Evolutionary conservation across 2,797 vertebrate species (phyloP).

Genomic region (Molossus molossus): DNA sequence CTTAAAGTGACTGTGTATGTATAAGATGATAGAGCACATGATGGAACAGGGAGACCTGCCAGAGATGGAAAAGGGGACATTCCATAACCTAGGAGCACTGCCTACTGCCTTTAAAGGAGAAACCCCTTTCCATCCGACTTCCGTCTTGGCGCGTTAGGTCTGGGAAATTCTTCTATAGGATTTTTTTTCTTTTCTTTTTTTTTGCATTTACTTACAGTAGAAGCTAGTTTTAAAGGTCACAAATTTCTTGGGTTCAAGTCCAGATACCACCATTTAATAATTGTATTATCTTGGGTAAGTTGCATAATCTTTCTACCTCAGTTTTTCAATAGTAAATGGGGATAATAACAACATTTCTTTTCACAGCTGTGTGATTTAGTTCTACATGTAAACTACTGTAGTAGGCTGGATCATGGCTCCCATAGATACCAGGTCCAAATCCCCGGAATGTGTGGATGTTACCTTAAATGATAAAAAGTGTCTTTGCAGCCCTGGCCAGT

Average conservation of each 20-base stretch:
- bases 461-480: not conserved
- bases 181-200: not conserved
- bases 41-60: conserved; percentile 42
- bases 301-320: not conserved
- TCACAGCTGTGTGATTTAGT: not conserved
- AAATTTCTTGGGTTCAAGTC: conserved; percentile 17
- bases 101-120: conserved; percentile 34
- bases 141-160: not conserved
- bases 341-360: not conserved
- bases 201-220: not conserved
- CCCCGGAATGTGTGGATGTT: not conserved
- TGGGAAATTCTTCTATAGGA: not conserved
- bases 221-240: conserved; percentile 46
- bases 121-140: conserved; percentile 22
- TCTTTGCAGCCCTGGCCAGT: not conserved
- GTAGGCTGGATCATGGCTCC: not conserved
- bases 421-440: not conserved
- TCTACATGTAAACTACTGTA: not conserved
- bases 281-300: not conserved
- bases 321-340: not conserved
- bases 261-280: not conserved
- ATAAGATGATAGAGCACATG: not conserved
- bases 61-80: conserved; percentile 49
- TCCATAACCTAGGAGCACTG: not conserved
- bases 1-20: conserved; percentile 59